Percentiles rank a stretch among this genome's conserved stretches.
Evolutionary conservation across 2,888 invertebrate genomes (phyloP).

Genomic region (Volucella bombylans): DNA sequence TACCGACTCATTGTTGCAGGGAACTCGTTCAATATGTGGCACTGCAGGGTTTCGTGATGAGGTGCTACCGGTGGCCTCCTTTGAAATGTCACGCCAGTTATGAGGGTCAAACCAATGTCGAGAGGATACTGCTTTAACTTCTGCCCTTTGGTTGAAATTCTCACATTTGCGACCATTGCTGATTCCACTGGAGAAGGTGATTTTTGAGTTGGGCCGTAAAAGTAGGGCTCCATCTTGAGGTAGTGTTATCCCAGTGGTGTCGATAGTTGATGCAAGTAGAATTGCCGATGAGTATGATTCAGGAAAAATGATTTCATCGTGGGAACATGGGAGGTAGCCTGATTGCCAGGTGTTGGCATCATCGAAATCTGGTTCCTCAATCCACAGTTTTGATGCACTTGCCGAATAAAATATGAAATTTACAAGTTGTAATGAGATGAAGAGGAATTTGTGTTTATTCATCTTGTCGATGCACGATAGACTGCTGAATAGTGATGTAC

Average conservation of each 20-base stretch:
- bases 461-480: constrained; percentile 44
- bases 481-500: constrained; percentile 19
- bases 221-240: constrained; percentile 79
- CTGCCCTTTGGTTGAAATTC: constrained; percentile 75
- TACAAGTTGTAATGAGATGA: not conserved
- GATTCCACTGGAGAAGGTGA: constrained; percentile 75
- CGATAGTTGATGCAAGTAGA: constrained; percentile 76
- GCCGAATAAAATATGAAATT: constrained; percentile 2
- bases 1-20: constrained; percentile 80
- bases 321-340: constrained; percentile 78
- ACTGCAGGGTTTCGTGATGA: constrained; percentile 71
- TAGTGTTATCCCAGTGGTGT: constrained; percentile 77
- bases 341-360: constrained; percentile 78
- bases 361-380: constrained; percentile 76
- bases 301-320: constrained; percentile 80
- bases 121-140: constrained; percentile 75
- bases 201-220: constrained; percentile 77
- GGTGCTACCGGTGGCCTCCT: not conserved
- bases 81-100: constrained; percentile 77
- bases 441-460: constrained; percentile 36
- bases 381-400: constrained; percentile 76
- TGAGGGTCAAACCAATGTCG: constrained; percentile 81
- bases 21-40: constrained; percentile 80
- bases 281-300: constrained; percentile 78
- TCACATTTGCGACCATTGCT: constrained; percentile 74